A percentile compares a stretch with the other conserved stretches of the same genome.
Conservation (phyloP, 2,888 invertebrate species). For the Clistopyga incitator region DNA sequence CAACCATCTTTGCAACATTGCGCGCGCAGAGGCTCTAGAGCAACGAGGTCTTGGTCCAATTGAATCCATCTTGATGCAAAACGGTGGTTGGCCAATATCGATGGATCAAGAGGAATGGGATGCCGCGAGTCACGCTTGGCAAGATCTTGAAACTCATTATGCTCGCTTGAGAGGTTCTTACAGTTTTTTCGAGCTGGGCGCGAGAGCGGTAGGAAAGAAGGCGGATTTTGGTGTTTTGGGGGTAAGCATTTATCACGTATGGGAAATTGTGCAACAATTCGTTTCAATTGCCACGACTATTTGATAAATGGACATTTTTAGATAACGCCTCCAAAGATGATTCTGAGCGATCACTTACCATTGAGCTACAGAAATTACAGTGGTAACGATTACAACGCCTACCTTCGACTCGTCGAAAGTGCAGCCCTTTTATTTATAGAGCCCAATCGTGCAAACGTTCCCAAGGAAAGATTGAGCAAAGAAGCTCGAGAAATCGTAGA, state of each 20-base stretch:
- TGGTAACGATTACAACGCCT: constrained; percentile 56
- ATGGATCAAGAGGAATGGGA: constrained; percentile 75
- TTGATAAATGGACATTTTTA: not conserved
- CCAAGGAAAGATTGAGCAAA: constrained; percentile 59
- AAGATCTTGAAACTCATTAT: constrained; percentile 72
- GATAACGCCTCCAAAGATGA: constrained; percentile 23
- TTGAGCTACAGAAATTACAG: constrained; percentile 56
- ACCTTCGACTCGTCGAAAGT: constrained; percentile 63
- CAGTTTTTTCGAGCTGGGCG: constrained; percentile 43
- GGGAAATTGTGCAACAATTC: no score
- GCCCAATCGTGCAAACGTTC: constrained; percentile 63
- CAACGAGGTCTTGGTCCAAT: constrained; percentile 71
- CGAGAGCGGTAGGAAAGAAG: not conserved
- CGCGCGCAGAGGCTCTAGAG: constrained; percentile 67
- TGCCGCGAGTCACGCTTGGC: constrained; percentile 70
- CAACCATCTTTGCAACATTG: not conserved
- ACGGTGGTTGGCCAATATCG: constrained; percentile 76
- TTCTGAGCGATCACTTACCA: constrained; percentile 37
- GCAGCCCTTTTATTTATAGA: constrained; percentile 66
- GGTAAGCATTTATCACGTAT: constrained; percentile 19
- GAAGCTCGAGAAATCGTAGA: constrained; percentile 70
- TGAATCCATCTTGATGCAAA: constrained; percentile 69
- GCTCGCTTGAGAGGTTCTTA: constrained; percentile 60
- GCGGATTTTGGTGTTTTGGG: no score
- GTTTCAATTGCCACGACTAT: not conserved